phyloP scores from a whole-genome alignment of 2,113 vertebrate genomes.

The Petrocephalus microphthalmus region DNA sequence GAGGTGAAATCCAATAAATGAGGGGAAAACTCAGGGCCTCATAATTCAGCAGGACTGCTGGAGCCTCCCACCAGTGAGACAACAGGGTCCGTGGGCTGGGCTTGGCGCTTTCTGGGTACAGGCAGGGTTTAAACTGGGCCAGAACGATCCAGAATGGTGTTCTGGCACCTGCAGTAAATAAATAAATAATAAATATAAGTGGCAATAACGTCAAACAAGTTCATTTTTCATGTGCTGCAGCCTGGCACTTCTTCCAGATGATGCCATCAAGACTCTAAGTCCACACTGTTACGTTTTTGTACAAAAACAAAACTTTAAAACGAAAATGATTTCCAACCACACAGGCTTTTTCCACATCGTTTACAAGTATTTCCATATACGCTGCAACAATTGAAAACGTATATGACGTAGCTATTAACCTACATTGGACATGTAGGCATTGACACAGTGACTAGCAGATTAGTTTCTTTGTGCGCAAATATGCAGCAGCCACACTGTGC shows the following conservation, averaged over 20 bases:
- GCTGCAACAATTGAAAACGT: not conserved
- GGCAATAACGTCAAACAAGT: not conserved
- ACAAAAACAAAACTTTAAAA: not conserved
- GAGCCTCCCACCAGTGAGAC: not conserved
- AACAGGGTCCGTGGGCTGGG: not conserved
- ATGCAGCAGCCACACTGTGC: no score
- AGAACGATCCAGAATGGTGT: not conserved
- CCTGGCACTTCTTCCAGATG: not conserved
- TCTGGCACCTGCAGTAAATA: not conserved
- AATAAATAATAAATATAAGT: not conserved
- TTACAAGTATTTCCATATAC: not conserved
- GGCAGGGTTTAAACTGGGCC: not conserved
- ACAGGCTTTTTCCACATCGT: not conserved
- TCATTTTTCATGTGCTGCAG: not conserved
- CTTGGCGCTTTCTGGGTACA: not conserved
- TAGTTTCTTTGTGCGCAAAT: no score
- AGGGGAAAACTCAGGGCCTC: not conserved
- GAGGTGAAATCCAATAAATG: not conserved
- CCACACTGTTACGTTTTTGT: not conserved
- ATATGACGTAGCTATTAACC: not conserved
- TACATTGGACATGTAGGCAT: not conserved
- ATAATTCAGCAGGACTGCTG: not conserved
- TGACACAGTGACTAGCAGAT: not conserved
- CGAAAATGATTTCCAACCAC: not conserved
- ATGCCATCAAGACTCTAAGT: not conserved